These are phyloP conservation scores for Chrysina gloriosa DNA, from an alignment of 2,888 invertebrate species.

Conservation along the genomic window DNA sequence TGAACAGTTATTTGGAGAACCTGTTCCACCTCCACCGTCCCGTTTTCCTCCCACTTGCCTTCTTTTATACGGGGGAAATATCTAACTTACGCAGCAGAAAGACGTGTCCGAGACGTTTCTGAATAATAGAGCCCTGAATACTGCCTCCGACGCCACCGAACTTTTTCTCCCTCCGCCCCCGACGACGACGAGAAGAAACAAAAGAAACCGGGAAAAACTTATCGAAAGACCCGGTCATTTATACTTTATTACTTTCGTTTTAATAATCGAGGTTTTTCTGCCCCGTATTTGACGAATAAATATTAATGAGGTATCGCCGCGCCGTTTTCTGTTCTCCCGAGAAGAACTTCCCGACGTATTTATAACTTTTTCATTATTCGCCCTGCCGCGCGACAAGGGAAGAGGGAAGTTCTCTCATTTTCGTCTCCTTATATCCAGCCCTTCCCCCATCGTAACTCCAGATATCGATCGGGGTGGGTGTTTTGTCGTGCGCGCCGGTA, in stretches of 20 bases:
- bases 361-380: conserved; percentile 23
- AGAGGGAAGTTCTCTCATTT: not conserved
- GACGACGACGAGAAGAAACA: not conserved
- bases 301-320: conserved; percentile 15
- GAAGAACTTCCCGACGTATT: not conserved
- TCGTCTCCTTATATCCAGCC: not conserved
- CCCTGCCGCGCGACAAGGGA: not conserved
- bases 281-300: conserved; percentile 5
- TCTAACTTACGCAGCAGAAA: too few relatives aligned
- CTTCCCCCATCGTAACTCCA: not conserved
- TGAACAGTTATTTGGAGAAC: too few relatives aligned
- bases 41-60: too few relatives aligned
- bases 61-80: too few relatives aligned
- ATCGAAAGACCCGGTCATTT: conserved; percentile 1
- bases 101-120: too few relatives aligned
- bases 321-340: not conserved
- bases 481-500: too few relatives aligned
- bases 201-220: not conserved
- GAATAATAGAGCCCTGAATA: too few relatives aligned
- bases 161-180: not conserved
- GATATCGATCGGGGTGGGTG: conserved; percentile 7
- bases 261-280: conserved; percentile 18
- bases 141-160: too few relatives aligned
- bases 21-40: too few relatives aligned
- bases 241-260: conserved; percentile 25